phyloP scores from a whole-genome alignment of 2,797 vertebrate genomes.

The Macropodus opercularis region DNA sequence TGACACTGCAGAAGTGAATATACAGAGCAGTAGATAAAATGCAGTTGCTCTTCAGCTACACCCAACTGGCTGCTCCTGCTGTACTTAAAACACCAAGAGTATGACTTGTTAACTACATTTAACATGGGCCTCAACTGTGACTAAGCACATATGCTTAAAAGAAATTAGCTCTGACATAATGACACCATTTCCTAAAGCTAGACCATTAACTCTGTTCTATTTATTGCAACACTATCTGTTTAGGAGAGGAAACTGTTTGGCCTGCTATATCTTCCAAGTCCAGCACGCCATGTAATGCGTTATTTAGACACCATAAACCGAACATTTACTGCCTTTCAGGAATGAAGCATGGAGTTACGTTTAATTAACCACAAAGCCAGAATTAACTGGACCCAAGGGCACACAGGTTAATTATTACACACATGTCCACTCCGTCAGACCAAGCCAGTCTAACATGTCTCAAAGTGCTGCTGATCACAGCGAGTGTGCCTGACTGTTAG shows the following conservation, averaged over 20 bases:
- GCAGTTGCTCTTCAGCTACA: not conserved
- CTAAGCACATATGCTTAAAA: not conserved
- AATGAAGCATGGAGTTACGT: slow-evolving; percentile 44
- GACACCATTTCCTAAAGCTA: slow-evolving; percentile 5
- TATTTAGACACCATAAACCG: slow-evolving; percentile 11
- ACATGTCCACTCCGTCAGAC: slow-evolving; percentile 19
- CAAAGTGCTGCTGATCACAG: slow-evolving; percentile 62
- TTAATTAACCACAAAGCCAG: slow-evolving; percentile 42
- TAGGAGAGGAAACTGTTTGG: slow-evolving; percentile 16
- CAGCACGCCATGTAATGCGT: slow-evolving; percentile 1
- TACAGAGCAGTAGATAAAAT: not conserved
- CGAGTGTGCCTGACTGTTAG: slow-evolving; percentile 21
- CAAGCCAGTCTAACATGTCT: slow-evolving; percentile 58
- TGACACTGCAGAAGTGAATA: not conserved
- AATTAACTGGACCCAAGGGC: slow-evolving; percentile 13
- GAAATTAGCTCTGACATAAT: slow-evolving; percentile 14
- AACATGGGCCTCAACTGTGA: slow-evolving; percentile 7
- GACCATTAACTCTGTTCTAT: not conserved
- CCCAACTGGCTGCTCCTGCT: no score
- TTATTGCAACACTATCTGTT: slow-evolving; percentile 17
- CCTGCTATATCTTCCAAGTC: not conserved
- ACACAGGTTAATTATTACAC: slow-evolving; percentile 38
- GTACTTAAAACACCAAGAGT: slow-evolving; percentile 7
- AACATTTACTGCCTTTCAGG: slow-evolving; percentile 19
- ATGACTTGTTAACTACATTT: slow-evolving; percentile 1